Evolutionary conservation across 2,797 vertebrate species (phyloP), one percentile per base, ranked within the genome.

Genomic region (Sandelia bainsii): DNA sequence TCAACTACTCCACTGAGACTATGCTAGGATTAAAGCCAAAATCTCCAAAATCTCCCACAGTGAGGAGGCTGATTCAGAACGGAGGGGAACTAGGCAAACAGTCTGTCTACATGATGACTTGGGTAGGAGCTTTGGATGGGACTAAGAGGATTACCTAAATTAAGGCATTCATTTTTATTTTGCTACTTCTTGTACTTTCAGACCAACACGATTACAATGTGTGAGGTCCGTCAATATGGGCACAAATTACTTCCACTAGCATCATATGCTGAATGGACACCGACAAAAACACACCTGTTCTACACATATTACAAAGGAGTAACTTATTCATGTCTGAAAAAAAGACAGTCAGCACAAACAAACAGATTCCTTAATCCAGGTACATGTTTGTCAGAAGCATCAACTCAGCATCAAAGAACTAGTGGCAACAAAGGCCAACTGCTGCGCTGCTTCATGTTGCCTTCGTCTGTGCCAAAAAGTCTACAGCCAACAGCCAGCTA

Each of bases 141-240:
- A 57, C 58, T 62, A 62, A 80, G 46, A 80, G 59, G 71, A 71
- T 84, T 77, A 75, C 1, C 57, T 48, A 29, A 54, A 62, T 16
- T 46, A 50, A 54, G 13, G 37, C 16, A 60, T 48, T 64, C 23
- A 70, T 68, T 67, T 72, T 62, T 52, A 67, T 52, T 69, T 34
- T 61, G 32, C 20, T 34, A 13, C n/a, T 40, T 60, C 22, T 40
- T 60, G 3, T 39, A 9, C 22, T 29, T 60, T 32, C 14, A 57
- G 34, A 48, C 20, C 46, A 48, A 62, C 45, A 7, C 2, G 12
- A 12, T 62, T 9, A n/a, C 16, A 23, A 22, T 52, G 49, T 56
- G 71, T 42, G 57, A n/a, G 45, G 48, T 8, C 13, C 25, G 2
- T 37, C 12, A 16, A 1, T 5, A 11, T 3, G 1, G n/a, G 1